Base-by-base conservation (phyloP, 2,888 invertebrate species). In the Alitta virens region DNA sequence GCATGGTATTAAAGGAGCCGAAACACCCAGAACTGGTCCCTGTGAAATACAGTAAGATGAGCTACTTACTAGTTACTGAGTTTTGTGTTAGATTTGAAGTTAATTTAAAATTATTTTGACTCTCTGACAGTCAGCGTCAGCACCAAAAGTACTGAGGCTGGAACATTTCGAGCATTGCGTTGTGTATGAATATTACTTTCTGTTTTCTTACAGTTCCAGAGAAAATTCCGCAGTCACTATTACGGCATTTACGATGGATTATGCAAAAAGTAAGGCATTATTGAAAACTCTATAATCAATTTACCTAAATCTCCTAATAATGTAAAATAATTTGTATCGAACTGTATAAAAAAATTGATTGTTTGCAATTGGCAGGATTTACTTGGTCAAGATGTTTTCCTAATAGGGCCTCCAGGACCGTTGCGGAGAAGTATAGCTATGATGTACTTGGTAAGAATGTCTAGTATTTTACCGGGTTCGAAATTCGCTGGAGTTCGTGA, bases 351-450 rank as follows among this genome's bases (percentile, higher is more conserved):
- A 33, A 21, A 25, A 25, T 24, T 24, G n/a, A 49, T 16, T 38
- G 16, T 23, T 23, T 14, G 25, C 55, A 56, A 60, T 16, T 63
- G 68, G 18, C 66, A 82, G 78, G 83, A 97, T 82, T 78, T 88
- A 25, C 84, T 98, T 2, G 90, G 91, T 0, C 98, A 98, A 82
- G 98, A 98, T 78, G 92, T 97, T 84, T 98, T 97, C 81, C 84
- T 98, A 40, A 87, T 97, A 63, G 98, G 97, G 0, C 87, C 90
- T 26, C 97, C 97, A 7, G 97, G 97, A 0, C 89, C 91, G 0
- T 84, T 87, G 63, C 87, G 92, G 72, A 85, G 96, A 57, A 87
- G 89, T 77, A 83, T 97, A 57, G 94, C 94, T 0, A 86, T 96
- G 83, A 90, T 93, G 76, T 84, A 84, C 66, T 91, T 91, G 83